Evolutionary conservation across 2,113 vertebrate genomes (phyloP), one percentile per base, ranked within the genome.

Genomic region (Melanerpes aurifrons): DNA sequence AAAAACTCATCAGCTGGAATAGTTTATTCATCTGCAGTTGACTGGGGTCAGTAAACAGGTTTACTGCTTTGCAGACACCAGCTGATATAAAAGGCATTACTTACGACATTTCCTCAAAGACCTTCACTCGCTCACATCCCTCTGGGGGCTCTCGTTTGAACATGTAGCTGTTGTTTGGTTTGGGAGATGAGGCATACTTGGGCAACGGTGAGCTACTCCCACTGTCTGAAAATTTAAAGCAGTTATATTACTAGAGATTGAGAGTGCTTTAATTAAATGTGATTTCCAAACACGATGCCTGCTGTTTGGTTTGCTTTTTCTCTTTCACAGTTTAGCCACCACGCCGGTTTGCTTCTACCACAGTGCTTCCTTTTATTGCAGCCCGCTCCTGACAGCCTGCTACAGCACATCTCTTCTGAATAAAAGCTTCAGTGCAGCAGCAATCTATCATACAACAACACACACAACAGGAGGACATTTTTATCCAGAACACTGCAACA

Each of bases 131-230:
- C 98, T 99, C 99, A 82, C 99, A 99, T 98, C 99, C 99, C 98
- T 99, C 99, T 77, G 99, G 99, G 97, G 99, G 99, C 97, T 99
- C 99, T 77, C 99, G 98, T 98, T 99, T 99, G 98, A 99, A 99
- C 98, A 98, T 99, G 98, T 99, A 99, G 98, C 99, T 99, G 99
- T 99, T 99, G 99, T 99, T 99, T 87, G 99, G 99, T 98, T 99
- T 99, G 96, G 99, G 99, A 96, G 99, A 99, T 73, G 99, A 99
- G 96, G 99, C 98, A 93, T 99, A 99, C 98, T 99, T 99, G 96
- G 99, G 99, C 79, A 99, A 98, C 96, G 99, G 99, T 97, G 99
- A 99, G 96, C 98, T 98, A 98, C 98, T 99, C 94, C 98, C 97
- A 95, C 98, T 97, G 96, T 99, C 99, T 99, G 98, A 94, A 98